phyloP scores from a whole-genome alignment of 2,113 vertebrate genomes.

The Chaetodon auriga region DNA sequence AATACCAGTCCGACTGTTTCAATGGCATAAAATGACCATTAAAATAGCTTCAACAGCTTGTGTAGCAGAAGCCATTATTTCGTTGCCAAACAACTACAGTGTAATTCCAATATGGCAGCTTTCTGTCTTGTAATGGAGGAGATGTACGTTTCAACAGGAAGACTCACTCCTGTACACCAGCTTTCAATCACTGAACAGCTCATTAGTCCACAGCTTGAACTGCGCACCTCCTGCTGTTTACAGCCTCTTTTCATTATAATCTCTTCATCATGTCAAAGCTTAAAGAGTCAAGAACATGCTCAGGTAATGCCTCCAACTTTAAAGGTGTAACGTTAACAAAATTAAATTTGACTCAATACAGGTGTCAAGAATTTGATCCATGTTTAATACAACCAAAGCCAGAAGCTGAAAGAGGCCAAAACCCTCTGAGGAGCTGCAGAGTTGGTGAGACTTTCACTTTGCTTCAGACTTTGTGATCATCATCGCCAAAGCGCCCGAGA shows the following conservation, averaged over 20 bases:
- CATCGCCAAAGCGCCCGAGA: background rate
- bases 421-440: background rate
- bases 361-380: background rate
- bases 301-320: background rate
- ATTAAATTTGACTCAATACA: background rate
- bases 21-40: background rate
- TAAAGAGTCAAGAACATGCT: background rate
- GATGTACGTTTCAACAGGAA: background rate
- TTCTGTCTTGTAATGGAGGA: background rate
- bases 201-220: constrained; percentile 54
- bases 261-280: constrained; percentile 21
- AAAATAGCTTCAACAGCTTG: background rate
- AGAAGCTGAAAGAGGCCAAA: background rate
- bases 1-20: background rate
- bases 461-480: background rate
- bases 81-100: background rate
- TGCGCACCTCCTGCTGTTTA: constrained; percentile 20
- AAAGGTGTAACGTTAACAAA: background rate
- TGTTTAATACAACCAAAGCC: background rate
- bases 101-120: background rate
- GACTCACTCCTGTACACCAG: background rate
- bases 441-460: background rate
- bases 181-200: constrained; percentile 35
- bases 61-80: background rate
- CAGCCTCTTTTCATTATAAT: constrained; percentile 29